Evolutionary conservation across 2,797 vertebrate species (phyloP).

Genomic region (Pipistrellus pipistrellus): DNA sequence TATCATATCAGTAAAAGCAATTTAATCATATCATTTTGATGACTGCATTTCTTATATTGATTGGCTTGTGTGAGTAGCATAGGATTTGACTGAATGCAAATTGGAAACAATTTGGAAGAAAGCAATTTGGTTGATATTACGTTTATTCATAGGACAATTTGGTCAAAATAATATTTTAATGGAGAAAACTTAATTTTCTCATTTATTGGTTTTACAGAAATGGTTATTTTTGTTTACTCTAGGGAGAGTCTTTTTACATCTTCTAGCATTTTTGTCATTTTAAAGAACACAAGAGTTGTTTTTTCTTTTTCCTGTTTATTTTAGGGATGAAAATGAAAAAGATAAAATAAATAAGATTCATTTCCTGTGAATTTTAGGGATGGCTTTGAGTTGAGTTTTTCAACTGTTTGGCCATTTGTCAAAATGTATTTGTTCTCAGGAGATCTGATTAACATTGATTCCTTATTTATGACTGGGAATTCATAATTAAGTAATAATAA

Average conservation of each 20-base stretch:
- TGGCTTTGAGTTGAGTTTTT: neutral
- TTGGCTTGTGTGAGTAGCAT: neutral
- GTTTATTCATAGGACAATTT: neutral
- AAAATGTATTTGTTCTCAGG: neutral
- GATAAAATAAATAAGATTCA: too few relatives aligned
- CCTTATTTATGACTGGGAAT: conserved; percentile 61
- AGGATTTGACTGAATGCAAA: conserved; percentile 14
- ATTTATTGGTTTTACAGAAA: neutral
- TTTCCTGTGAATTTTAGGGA: neutral
- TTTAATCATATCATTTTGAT: neutral
- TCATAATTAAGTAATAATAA: conserved; percentile 46
- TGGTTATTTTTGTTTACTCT: conserved; percentile 33
- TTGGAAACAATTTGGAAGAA: conserved; percentile 11
- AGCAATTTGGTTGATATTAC: neutral
- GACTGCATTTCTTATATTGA: neutral
- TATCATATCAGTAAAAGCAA: neutral
- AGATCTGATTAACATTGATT: conserved; percentile 16
- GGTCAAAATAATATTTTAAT: neutral
- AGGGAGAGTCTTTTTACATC: neutral
- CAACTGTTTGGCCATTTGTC: neutral
- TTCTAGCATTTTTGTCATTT: conserved; percentile 16
- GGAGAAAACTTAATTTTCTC: neutral
- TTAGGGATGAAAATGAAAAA: neutral
- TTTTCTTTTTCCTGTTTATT: neutral
- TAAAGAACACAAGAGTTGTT: neutral